Evolutionary conservation across 2,888 invertebrate genomes (phyloP), one percentile per base, ranked within the genome.

Genomic region (Tenthredo amoena): DNA sequence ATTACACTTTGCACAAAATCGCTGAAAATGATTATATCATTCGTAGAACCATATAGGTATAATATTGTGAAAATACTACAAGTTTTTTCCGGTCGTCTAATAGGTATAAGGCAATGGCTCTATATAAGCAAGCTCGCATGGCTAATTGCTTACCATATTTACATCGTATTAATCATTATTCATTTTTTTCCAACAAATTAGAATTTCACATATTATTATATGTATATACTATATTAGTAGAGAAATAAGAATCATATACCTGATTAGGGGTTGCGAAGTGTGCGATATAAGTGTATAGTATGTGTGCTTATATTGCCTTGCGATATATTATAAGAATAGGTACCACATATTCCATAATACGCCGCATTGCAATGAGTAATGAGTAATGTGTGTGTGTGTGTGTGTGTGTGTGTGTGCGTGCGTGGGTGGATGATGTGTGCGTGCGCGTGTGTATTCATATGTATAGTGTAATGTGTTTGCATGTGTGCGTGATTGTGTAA

Each of bases 281-380:
- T 62, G 18, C 34, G 71, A 15, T 34, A 7, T 71, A n/a, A 68
- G 12, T 15, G 15, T 68, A 68, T 47, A 21, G 21, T 21, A 10
- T 62, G 21, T 62, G 0, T 21, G 21, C 62, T 21, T 62, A 15
- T 15, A 47, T 47, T 47, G 12, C 47, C 47, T 62, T 9, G 21
- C n/a, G 10, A 62, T 26, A 10, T 10, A 62, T 62, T 62, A 26
- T 7, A 26, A 50, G 18, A 50, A 26, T n/a, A n/a, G n/a, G n/a
- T 62, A 21, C 26, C 1, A 62, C 3, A 62, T 15, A 43, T 43
- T 10, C 7, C 34, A 68, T 40, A 72, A 72, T 43, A 72, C 21
- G 40, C 7, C 21, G 62, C 34, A 50, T 34, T 81, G 40, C 34
- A 84, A 26, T 26, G 26, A 26, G 26, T 26, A 84, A 68, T 85